Evolutionary conservation across 1,140 invertebrate genomes (phyloP).

Genomic region (Magallana ariakensis): DNA sequence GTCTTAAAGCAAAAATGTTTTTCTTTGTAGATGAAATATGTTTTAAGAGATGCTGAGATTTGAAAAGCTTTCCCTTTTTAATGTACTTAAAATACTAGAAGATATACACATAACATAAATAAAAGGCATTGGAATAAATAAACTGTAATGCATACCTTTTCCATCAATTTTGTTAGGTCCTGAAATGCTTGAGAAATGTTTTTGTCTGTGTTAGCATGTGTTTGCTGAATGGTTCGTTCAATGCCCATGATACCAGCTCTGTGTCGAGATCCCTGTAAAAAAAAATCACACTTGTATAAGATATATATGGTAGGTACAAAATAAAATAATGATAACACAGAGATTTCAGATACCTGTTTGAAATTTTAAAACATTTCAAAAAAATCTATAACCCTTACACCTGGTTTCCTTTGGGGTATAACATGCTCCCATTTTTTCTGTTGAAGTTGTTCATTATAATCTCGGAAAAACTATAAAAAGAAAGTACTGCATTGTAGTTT

Average conservation of each 20-base stretch:
- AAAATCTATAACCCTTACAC: constrained; percentile 48
- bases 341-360: neutral
- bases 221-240: constrained; percentile 93
- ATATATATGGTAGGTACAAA: neutral
- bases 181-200: constrained; percentile 96
- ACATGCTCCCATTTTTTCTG: constrained; percentile 80
- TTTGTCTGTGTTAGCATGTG: constrained; percentile 93
- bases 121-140: no score
- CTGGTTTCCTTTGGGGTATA: constrained; percentile 64
- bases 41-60: no score
- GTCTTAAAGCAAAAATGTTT: no score
- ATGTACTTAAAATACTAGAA: no score
- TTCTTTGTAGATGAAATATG: no score
- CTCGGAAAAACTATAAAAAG: constrained; percentile 63
- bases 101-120: no score
- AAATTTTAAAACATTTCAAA: neutral
- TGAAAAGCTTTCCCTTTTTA: no score
- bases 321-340: neutral
- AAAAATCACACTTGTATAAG: neutral
- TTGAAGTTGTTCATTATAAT: constrained; percentile 76
- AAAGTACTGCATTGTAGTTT: constrained; percentile 15
- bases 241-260: constrained; percentile 94
- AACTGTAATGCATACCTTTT: constrained; percentile 83
- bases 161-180: constrained; percentile 96
- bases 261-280: neutral